Base-by-base conservation (phyloP, 2,888 invertebrate species). In the Nomada goodeniana region DNA sequence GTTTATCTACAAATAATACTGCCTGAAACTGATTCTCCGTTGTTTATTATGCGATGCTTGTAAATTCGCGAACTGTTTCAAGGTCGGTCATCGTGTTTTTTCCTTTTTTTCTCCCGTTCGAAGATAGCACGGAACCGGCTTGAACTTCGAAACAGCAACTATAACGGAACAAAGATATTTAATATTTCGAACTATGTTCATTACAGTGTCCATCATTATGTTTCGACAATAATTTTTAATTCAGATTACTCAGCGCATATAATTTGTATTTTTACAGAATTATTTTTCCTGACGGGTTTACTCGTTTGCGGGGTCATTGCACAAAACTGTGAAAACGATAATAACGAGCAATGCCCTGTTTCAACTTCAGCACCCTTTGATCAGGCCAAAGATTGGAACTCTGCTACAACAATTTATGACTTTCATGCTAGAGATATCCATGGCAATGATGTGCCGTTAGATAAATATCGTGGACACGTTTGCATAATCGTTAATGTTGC, bases 401-500 rank as follows among this genome's bases (percentile, higher is more conserved):
- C 93, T 47, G 97, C 97, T 0, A 94, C 93, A 10, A 96, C 96
- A 1, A 96, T 98, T 77, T 97, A 98, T 91, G 96, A 97, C 82
- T 98, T 98, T 91, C 96, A 95, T n/a, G 98, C 96, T 0, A 96
- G 96, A 78, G 96, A 98, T 91, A 97, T 98, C 70, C 96, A 97
- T 92, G 98, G 98, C 4, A 95, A 98, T 89, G 96, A 96, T 52
- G 96, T 98, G 0, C 95, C 96, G 10, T 93, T 98, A 82, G 96
- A 96, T 70, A 96, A 96, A 75, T 98, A 98, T 94, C 95, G 96
- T 91, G 98, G 96, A 70, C 96, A 97, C 93, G 97, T 97, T 52
- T 95, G 96, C 84, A 95, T 98, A 59, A 96, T 98, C 78, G 97
- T 98, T 5, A 98, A 98, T 92, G 98, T 98, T 50, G 98, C 98